Evolutionary conservation across 2,113 vertebrate species (phyloP), one percentile per base, ranked within the genome.

Genomic region (Meleagris gallopavo): DNA sequence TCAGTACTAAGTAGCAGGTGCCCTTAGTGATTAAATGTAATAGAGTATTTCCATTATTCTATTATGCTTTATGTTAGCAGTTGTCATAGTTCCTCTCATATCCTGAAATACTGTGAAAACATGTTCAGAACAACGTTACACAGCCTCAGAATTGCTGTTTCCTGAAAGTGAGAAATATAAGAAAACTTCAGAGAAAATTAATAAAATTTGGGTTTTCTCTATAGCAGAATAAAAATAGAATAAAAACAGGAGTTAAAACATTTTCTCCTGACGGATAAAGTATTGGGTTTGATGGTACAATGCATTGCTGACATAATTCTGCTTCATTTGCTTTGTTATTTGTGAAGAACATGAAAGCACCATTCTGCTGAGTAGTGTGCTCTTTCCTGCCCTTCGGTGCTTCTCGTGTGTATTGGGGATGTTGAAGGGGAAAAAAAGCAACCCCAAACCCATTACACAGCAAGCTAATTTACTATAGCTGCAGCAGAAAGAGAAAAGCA

Each of bases 1-100:
- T 96, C 95, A 96, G 95, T 81, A 91, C 88, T 92, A 96, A 96
- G 95, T 93, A 96, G 95, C 96, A 96, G 94, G 96, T 96, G 95
- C 92, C 95, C 94, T 96, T 91, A 92, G 92, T 96, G 92, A 94
- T 96, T 96, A 96, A 96, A 92, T 91, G 86, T 94, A 94, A 95
- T 88, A 90, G 76, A 96, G 83, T 86, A 94, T 95, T 94, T 82
- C 96, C 92, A 93, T 96, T 96, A 94, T 95, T 93, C 83, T 95
- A 88, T 90, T 94, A 96, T 83, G 94, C 69, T 88, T 92, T 90
- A 81, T 96, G 83, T 93, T 83, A 92, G 83, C 90, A 93, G 90
- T 96, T 91, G 90, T 94, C 88, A 70, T 52, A 88, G 84, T 69
- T 95, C 76, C 73, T 88, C 80, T 95, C 65, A 27, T 71, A 38